Evolutionary conservation across 1,140 invertebrate species (phyloP).

Genomic region (Ruditapes philippinarum): DNA sequence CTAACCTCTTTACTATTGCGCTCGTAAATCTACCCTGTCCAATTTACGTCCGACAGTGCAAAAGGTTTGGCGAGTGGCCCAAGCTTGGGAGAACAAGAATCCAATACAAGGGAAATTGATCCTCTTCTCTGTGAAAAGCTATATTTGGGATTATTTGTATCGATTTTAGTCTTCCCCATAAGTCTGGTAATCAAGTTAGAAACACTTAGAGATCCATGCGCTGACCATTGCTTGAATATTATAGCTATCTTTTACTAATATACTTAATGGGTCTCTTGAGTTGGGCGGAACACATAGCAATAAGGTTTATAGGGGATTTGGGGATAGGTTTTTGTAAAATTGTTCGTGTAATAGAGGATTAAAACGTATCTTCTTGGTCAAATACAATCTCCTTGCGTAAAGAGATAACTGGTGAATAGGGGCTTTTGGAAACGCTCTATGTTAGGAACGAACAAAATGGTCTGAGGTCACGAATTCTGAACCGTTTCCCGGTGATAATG

Average conservation of each 20-base stretch:
- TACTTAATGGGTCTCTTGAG: conserved; percentile 17
- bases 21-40: conserved; percentile 62
- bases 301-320: conserved; percentile 52
- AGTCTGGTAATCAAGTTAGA: conserved; percentile 58
- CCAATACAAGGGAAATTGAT: conserved; percentile 52
- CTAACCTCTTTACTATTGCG: conserved; percentile 47
- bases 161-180: conserved; percentile 55
- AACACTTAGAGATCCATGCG: conserved; percentile 42
- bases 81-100: not conserved
- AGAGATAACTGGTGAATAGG: conserved; percentile 61
- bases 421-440: conserved; percentile 12
- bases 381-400: not conserved
- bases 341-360: conserved; percentile 60
- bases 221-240: conserved; percentile 8
- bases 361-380: conserved; percentile 52
- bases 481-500: not conserved
- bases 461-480: not conserved
- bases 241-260: conserved; percentile 50
- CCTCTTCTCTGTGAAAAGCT: not conserved
- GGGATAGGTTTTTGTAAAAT: conserved; percentile 46
- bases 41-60: conserved; percentile 52
- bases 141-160: conserved; percentile 50
- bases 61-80: conserved; percentile 21
- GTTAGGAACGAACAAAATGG: not conserved
- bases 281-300: conserved; percentile 4